Base-by-base conservation (phyloP, 2,888 invertebrate species). In the Thysanoteuthis rhombus region DNA sequence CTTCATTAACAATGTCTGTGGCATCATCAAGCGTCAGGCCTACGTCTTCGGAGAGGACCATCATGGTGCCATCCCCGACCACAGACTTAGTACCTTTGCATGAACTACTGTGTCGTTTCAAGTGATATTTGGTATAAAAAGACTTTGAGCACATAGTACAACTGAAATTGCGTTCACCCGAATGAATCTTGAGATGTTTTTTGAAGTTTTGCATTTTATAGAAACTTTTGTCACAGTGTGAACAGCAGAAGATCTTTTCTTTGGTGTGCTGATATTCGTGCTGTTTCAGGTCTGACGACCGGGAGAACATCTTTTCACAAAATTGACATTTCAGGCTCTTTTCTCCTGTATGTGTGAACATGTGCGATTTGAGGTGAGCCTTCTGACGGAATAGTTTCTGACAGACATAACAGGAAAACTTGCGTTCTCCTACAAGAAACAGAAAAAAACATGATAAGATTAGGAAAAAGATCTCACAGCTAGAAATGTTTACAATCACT, bases 181-280 rank as follows among this genome's bases (percentile, higher is more conserved):
- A 94, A 93, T 96, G 96, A 38, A 96, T 95, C 40, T 95, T 95
- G 58, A 96, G 47, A 93, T 96, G 96, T 92, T 96, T 95, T 93
- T 96, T 96, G 94, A 95, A 95, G 94, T 95, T 96, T 93, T 96
- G 95, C 38, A 95, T 94, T 94, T 96, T 96, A 94, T 95, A 96
- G 95, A 96, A 96, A 39, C 93, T 93, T 93, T 96, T 96, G 89
- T 94, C 94, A 47, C 96, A 96, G n/a, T 94, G 94, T 5, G 94
- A 94, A 94, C 96, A 97, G 25, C 94, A 94, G 93, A 95, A 96
- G 12, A 94, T 93, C 89, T 95, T 94, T 93, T 96, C 96, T 58
- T 96, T 95, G 1, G 96, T 96, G 95, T 97, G 96, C 39, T 95
- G 94, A 89, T 96, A 95, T 93, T 96, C 95, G 93, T 97, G 97